These are phyloP conservation scores for Hippolais icterina DNA, from an alignment of 2,113 vertebrate genomes.

Conservation along the genomic window DNA sequence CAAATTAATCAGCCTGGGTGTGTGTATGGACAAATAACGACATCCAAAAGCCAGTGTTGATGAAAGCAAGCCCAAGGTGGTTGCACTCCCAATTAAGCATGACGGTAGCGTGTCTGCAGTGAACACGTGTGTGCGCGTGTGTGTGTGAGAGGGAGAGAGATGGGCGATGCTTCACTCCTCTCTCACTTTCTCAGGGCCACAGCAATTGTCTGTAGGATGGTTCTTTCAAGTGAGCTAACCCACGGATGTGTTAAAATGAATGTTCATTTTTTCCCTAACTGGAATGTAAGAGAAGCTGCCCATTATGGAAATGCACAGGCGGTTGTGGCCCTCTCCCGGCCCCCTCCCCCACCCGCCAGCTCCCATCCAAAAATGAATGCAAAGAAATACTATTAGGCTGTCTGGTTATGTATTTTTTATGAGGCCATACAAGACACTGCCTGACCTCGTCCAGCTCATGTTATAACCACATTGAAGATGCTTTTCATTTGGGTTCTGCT, in stretches of 20 bases:
- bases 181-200: not conserved
- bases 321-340: not conserved
- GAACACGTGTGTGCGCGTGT: not conserved
- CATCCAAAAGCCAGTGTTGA: not conserved
- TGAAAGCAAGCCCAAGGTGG: not conserved
- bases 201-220: not conserved
- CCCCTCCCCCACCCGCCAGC: slow-evolving; percentile 70
- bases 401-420: slow-evolving; percentile 88
- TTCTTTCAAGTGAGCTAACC: not conserved
- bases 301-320: slow-evolving; percentile 43
- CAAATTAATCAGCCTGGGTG: not conserved
- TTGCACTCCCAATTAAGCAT: not conserved
- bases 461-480: slow-evolving; percentile 84
- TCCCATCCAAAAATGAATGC: slow-evolving; percentile 82
- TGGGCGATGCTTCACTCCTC: not conserved
- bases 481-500: slow-evolving; percentile 85
- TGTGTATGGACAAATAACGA: not conserved
- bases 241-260: not conserved
- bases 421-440: slow-evolving; percentile 83
- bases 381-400: slow-evolving; percentile 85
- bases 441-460: slow-evolving; percentile 81
- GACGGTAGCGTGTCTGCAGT: not conserved
- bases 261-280: not conserved
- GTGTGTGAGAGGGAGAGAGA: not conserved
- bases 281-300: slow-evolving; percentile 20